These are phyloP conservation scores for Oedothorax gibbosus DNA, from an alignment of 1,140 invertebrate species.

Conservation along the genomic window DNA sequence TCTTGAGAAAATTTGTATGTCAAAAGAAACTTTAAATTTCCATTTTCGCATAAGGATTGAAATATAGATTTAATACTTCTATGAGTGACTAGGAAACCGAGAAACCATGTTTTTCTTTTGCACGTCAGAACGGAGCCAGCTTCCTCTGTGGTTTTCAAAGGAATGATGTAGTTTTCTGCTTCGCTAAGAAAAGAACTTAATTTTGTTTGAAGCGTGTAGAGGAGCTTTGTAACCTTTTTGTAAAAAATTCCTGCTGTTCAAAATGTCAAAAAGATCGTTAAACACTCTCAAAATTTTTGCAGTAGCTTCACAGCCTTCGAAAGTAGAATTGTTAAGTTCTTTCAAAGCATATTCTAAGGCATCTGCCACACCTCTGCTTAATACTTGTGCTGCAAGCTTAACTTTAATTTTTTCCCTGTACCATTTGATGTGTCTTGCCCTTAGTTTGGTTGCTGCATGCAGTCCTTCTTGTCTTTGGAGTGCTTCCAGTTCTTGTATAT, in stretches of 20 bases:
- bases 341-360: not conserved
- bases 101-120: not conserved
- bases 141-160: not conserved
- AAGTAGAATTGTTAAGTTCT: not conserved
- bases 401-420: conserved; percentile 15
- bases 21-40: not conserved
- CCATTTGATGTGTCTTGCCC: not conserved
- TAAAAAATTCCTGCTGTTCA: conserved; percentile 12
- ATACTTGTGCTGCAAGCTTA: conserved; percentile 11
- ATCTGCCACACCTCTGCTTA: conserved; percentile 10
- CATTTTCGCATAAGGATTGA: not conserved
- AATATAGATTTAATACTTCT: not conserved
- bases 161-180: not conserved
- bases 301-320: too few species aligned
- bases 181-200: not conserved
- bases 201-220: not conserved
- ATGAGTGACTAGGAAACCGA: not conserved
- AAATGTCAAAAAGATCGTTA: not conserved
- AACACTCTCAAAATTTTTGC: not conserved
- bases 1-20: conserved; percentile 13
- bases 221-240: not conserved
- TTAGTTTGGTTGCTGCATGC: not conserved
- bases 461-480: not conserved
- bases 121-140: not conserved
- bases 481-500: not conserved